phyloP scores from a whole-genome alignment of 2,113 vertebrate genomes.

The Malurus cyaneus region DNA sequence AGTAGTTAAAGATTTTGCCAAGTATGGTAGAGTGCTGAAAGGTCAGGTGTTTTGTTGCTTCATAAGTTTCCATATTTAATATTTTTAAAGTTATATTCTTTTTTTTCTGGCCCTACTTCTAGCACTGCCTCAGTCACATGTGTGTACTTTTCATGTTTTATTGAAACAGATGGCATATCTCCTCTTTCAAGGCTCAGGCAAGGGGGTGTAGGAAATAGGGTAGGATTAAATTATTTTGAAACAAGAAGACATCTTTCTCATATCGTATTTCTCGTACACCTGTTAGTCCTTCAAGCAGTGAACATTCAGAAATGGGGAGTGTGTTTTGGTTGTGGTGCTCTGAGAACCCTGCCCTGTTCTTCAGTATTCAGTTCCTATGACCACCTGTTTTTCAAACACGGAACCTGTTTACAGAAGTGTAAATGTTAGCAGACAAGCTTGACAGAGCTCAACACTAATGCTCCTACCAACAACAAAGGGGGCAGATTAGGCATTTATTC shows the following conservation, averaged over 20 bases:
- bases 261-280: neutral
- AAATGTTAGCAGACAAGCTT: neutral
- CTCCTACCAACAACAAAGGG: neutral
- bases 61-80: neutral
- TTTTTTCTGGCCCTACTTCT: neutral
- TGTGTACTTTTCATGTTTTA: neutral
- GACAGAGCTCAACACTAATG: neutral
- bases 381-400: conserved; percentile 13
- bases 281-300: neutral
- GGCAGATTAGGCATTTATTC: neutral
- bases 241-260: neutral
- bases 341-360: neutral
- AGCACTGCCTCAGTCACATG: neutral
- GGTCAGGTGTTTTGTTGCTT: neutral
- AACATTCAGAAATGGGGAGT: neutral
- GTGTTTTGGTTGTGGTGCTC: neutral
- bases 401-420: neutral
- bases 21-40: neutral
- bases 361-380: conserved; percentile 11
- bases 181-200: neutral
- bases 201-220: neutral
- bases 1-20: neutral
- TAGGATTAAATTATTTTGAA: conserved; percentile 23
- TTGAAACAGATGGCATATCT: neutral
- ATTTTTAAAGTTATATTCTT: neutral